Evolutionary conservation across 2,888 invertebrate genomes (phyloP).

Genomic region (Trichopoda pennipes): DNA sequence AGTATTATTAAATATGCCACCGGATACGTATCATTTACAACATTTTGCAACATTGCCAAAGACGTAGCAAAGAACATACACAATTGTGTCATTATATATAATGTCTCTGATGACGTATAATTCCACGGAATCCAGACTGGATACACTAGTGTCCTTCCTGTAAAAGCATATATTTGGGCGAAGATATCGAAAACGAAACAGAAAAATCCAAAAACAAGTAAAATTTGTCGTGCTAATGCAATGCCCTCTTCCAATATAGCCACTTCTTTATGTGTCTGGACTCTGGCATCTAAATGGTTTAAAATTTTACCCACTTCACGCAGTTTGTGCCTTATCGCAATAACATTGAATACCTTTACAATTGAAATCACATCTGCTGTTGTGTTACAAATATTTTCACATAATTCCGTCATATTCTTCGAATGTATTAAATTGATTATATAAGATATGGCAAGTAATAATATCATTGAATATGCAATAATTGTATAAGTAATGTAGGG

Average conservation of each 20-base stretch:
- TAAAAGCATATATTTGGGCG: conserved; percentile 67
- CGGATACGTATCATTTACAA: conserved; percentile 74
- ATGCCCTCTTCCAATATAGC: conserved; percentile 66
- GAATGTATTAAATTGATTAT: conserved; percentile 70
- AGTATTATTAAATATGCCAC: conserved; percentile 74
- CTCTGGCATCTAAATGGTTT: conserved; percentile 72
- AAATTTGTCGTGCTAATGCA: conserved; percentile 60
- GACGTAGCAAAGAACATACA: conserved; percentile 47
- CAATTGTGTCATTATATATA: conserved; percentile 68
- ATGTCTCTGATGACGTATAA: conserved; percentile 70
- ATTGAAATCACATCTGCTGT: conserved; percentile 70
- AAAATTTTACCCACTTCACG: conserved; percentile 69
- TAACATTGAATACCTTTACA: conserved; percentile 73
- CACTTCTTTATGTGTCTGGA: conserved; percentile 68
- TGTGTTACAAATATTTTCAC: conserved; percentile 72
- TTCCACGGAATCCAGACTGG: conserved; percentile 77
- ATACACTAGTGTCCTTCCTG: conserved; percentile 70
- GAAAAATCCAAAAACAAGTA: conserved; percentile 54
- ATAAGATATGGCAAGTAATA: conserved; percentile 69
- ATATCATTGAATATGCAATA: conserved; percentile 65
- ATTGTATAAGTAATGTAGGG: conserved; percentile 72
- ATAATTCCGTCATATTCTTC: conserved; percentile 71
- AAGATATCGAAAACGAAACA: not conserved
- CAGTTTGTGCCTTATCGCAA: conserved; percentile 69
- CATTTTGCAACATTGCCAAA: conserved; percentile 65